Percentiles rank a stretch among this genome's conserved stretches.
phyloP scores from a whole-genome alignment of 2,113 vertebrate genomes.

The Spermophilus dauricus region DNA sequence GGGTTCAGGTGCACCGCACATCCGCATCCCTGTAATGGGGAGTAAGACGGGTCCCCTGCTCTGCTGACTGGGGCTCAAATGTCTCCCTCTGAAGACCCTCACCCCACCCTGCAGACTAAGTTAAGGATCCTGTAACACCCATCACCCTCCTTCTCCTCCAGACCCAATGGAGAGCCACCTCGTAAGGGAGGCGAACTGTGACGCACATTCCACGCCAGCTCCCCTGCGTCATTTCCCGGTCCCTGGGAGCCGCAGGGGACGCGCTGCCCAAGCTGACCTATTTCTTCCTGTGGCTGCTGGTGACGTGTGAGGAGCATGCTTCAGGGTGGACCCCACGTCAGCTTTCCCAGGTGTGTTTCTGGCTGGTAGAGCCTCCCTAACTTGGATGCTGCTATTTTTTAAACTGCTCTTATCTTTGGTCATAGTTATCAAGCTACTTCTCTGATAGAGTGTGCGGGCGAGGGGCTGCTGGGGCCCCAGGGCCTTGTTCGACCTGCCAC shows the following conservation, averaged over 20 bases:
- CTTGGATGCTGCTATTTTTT: not conserved
- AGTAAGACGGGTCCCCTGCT: fast-evolving
- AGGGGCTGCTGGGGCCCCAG: not conserved
- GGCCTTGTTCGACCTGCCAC: not conserved
- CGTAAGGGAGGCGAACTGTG: fast-evolving
- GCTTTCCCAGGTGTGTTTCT: fast-evolving
- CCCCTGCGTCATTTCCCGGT: too few species aligned
- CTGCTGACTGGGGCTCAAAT: not conserved
- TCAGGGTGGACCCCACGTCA: not conserved
- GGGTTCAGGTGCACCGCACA: fast-evolving
- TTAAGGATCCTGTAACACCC: not conserved
- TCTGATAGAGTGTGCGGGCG: fast-evolving
- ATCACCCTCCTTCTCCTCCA: not conserved
- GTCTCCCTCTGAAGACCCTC: not conserved
- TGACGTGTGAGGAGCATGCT: fast-evolving
- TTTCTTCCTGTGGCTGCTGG: fast-evolving
- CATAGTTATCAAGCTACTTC: not conserved
- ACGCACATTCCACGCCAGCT: not conserved
- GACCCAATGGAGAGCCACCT: fast-evolving
- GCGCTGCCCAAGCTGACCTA: fast-evolving
- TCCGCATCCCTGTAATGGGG: not conserved
- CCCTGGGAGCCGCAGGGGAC: fast-evolving
- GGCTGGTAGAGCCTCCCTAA: not conserved
- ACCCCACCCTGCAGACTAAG: fast-evolving
- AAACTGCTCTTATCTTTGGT: not conserved